Conservation (phyloP, 2,113 vertebrate species). For the Oostethus manadensis region DNA sequence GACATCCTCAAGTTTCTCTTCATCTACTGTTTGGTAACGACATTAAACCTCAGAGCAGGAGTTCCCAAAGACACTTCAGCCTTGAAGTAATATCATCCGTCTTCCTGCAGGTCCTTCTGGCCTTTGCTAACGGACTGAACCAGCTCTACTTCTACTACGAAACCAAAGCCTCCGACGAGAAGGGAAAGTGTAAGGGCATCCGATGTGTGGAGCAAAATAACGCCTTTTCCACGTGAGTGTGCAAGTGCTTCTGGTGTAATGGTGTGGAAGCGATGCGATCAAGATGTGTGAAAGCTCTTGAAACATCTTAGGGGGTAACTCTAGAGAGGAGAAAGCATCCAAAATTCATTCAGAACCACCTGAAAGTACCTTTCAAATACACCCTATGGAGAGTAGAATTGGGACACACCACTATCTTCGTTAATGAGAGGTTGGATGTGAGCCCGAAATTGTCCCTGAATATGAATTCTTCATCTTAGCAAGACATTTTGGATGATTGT, state of each 20-base stretch:
- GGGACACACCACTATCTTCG: too few relatives aligned
- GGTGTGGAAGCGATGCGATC: conserved; percentile 7
- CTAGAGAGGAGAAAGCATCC: too few relatives aligned
- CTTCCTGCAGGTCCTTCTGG: conserved; percentile 75
- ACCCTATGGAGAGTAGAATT: too few relatives aligned
- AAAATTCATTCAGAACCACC: too few relatives aligned
- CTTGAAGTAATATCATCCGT: neutral
- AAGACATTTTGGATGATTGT: too few relatives aligned
- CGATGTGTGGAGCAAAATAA: conserved; percentile 97
- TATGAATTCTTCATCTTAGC: too few relatives aligned
- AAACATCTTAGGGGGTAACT: neutral
- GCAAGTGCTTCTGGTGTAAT: conserved; percentile 13
- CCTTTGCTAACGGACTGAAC: conserved; percentile 97
- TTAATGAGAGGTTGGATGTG: too few relatives aligned
- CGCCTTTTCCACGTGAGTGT: conserved; percentile 98
- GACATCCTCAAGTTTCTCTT: conserved; percentile 99
- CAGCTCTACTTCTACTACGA: conserved; percentile 99
- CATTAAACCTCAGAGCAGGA: too few relatives aligned
- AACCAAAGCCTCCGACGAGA: conserved; percentile 84
- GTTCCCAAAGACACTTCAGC: too few relatives aligned
- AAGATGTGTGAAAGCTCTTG: conserved; percentile 17
- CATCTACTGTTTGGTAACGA: conserved; percentile 93
- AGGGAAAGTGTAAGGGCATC: conserved; percentile 91
- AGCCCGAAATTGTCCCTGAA: too few relatives aligned
- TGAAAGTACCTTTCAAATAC: too few relatives aligned